Conservation (phyloP, 2,113 vertebrate genomes). For the Parotia lawesii region DNA sequence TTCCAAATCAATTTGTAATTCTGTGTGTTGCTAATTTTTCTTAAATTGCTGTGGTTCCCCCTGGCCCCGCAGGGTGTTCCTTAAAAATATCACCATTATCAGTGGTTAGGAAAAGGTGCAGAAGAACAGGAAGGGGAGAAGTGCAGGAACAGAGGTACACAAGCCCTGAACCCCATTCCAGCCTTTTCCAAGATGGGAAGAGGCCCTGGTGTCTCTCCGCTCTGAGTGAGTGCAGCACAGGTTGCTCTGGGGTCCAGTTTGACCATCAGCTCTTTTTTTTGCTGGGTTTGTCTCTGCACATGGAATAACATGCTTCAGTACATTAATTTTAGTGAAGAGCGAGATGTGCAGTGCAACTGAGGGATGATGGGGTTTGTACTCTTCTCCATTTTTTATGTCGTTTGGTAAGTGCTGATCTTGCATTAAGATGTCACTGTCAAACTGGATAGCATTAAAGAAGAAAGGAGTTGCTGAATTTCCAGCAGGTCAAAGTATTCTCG, state of each 20-base stretch:
- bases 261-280: not conserved
- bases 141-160: not conserved
- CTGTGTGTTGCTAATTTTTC: not conserved
- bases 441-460: not conserved
- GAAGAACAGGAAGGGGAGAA: not conserved
- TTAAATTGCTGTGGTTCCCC: not conserved
- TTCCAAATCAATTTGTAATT: not conserved
- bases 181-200: not conserved
- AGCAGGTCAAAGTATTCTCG: not conserved
- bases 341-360: not conserved
- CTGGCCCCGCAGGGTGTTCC: not conserved
- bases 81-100: fast-evolving
- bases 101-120: not conserved
- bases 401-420: conserved; percentile 38
- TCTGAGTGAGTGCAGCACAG: not conserved
- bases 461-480: conserved; percentile 31
- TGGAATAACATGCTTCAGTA: too few relatives aligned
- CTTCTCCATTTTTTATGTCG: conserved; percentile 10
- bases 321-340: not conserved
- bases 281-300: not conserved
- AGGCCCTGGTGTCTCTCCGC: not conserved
- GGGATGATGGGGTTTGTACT: not conserved
- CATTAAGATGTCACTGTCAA: conserved; percentile 56
- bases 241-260: not conserved
- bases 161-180: too few relatives aligned